A percentile compares a stretch with the other conserved stretches of the same genome.
phyloP scores from a whole-genome alignment of 2,888 invertebrate species.

The Meghimatium bilineatum region DNA sequence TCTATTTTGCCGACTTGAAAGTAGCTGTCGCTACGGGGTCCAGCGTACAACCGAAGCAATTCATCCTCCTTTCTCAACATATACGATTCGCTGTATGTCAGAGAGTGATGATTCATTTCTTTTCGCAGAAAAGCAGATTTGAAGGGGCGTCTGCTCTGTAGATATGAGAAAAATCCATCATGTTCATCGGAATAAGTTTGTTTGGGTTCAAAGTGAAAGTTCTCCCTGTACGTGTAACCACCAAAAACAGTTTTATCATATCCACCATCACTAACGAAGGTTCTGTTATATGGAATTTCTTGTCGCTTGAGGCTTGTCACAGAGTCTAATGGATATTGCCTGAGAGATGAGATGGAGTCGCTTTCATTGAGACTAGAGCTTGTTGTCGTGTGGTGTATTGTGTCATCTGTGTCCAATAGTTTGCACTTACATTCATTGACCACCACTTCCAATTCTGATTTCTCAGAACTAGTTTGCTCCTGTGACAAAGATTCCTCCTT shows the following conservation, averaged over 20 bases:
- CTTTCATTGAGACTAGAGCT: not conserved
- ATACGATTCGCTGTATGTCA: not conserved
- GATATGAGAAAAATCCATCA: not conserved
- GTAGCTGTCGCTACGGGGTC: not conserved
- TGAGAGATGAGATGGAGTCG: not conserved
- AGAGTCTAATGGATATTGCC: not conserved
- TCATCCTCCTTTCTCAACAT: not conserved
- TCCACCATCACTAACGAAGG: not conserved
- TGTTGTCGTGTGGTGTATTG: not conserved
- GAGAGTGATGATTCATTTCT: not conserved
- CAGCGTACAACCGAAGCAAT: not conserved
- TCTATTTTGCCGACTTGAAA: not conserved
- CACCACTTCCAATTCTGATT: not conserved
- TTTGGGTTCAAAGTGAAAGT: not conserved
- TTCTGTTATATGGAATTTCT: not conserved
- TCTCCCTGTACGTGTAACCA: not conserved
- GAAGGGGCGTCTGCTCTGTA: conserved; percentile 11
- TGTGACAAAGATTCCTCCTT: conserved; percentile 12
- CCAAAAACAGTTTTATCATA: not conserved
- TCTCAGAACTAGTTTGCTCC: not conserved
- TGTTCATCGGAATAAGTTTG: not conserved
- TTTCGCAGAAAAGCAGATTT: conserved; percentile 8
- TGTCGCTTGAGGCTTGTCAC: not conserved
- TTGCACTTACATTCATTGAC: not conserved
- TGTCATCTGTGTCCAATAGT: not conserved